Percentiles rank a stretch among this genome's conserved stretches.
Conservation (phyloP, 2,797 vertebrate genomes). For the Tapirus indicus region DNA sequence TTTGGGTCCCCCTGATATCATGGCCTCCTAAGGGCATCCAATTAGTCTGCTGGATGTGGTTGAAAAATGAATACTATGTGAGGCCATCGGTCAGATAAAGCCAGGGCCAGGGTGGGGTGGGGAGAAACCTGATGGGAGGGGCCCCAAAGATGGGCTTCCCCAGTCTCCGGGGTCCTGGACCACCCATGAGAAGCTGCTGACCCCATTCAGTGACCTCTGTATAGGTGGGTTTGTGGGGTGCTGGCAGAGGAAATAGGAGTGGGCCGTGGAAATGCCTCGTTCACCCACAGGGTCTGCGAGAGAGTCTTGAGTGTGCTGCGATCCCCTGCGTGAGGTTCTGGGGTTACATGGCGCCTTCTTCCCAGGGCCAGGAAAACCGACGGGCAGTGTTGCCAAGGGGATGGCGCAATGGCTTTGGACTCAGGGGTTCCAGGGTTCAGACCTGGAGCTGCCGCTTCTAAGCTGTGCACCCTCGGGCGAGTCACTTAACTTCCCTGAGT, state of each 20-base stretch:
- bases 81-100: neutral
- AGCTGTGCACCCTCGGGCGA: neutral
- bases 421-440: neutral
- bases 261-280: rapidly evolving
- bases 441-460: neutral
- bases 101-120: neutral
- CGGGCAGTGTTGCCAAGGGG: neutral
- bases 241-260: neutral
- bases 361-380: neutral
- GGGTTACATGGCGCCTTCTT: neutral
- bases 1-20: neutral
- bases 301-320: neutral
- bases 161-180: neutral
- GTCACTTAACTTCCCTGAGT: too few species aligned
- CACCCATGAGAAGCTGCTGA: neutral
- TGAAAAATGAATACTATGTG: neutral
- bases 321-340: neutral
- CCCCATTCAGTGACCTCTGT: neutral
- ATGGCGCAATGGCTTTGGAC: neutral
- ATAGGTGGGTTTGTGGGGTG: neutral
- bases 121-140: neutral
- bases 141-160: too few species aligned
- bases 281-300: neutral
- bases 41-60: neutral
- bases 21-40: neutral